phyloP scores from a whole-genome alignment of 1,140 invertebrate species.

The Anadara kagoshimensis region DNA sequence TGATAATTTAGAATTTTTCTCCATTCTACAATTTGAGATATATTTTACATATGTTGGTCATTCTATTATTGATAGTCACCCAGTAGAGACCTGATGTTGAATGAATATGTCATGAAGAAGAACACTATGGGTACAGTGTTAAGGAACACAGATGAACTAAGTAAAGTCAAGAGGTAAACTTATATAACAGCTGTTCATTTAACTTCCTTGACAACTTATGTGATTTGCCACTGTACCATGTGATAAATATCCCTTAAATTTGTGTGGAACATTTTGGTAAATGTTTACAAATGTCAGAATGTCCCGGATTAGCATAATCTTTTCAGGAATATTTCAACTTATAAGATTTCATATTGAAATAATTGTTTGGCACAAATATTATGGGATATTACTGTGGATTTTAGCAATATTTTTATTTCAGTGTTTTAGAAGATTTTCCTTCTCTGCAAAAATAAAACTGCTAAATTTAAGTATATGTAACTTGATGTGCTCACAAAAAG shows the following conservation, averaged over 20 bases:
- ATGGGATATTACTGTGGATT: too few species aligned
- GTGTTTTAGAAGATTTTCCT: too few species aligned
- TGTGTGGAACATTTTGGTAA: not conserved
- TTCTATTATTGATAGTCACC: constrained; percentile 60
- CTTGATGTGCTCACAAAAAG: too few species aligned
- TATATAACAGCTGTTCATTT: not conserved
- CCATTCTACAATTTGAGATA: too few species aligned
- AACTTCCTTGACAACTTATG: not conserved
- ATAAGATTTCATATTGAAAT: constrained; percentile 1
- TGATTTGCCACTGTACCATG: not conserved
- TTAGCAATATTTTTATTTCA: too few species aligned
- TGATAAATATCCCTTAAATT: not conserved
- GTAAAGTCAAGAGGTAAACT: constrained; percentile 68
- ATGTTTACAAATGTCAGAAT: not conserved
- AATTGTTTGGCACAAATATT: not conserved
- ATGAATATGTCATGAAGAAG: constrained; percentile 70
- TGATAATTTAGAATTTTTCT: too few species aligned
- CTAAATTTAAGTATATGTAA: too few species aligned
- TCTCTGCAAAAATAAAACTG: too few species aligned
- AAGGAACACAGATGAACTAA: constrained; percentile 61
- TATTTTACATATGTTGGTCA: too few species aligned
- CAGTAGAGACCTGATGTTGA: constrained; percentile 70
- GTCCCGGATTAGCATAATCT: not conserved
- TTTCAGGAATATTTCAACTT: not conserved
- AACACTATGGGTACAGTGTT: constrained; percentile 62